Base-by-base conservation (phyloP, 2,797 vertebrate genomes). In the Acestrorhynchus altus region DNA sequence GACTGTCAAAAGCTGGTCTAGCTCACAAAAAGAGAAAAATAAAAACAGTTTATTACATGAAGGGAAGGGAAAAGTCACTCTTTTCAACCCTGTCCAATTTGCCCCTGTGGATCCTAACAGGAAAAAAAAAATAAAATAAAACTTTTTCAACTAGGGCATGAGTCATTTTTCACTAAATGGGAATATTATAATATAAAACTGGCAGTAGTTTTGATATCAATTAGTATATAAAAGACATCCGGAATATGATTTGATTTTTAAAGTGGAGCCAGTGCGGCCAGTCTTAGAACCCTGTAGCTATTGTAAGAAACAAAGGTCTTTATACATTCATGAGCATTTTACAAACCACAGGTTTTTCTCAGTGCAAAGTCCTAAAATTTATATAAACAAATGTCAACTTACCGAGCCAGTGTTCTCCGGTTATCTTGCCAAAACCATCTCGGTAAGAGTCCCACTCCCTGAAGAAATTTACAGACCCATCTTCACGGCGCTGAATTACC, bases 401-500 rank as follows among this genome's bases (percentile, higher is more conserved):
- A 98, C 97, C 97, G 51, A 98, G 85, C 96, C 97, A 99, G 87
- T 99, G 97, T 69, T 99, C 97, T 24, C 95, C 96, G 0, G 94
- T 96, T 51, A 96, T 95, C 82, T 91, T 96, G 83, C 97, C 97
- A 0, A 98, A 98, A 69, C 97, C 97, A 0, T 97, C 94, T n/a
- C 95, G 87, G 82, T 99, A 98, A 0, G 96, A 94, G 18, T 93
- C 94, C 97, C 97, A 98, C 67, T 94, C 96, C 0, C 95, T 87
- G 90, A 95, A 98, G 61, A 98, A 98, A 83, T 96, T 96, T 42
- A 97, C 94, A 0, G 95, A 96, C 52, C 97, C 97, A 0, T 98
- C 97, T 78, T 96, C 94, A 20, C 97, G 90, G 56, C 96, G 92
- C 90, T 98, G 97, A 20, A 98, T 94, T 68, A 56, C 54, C 54